Evolutionary conservation across 1,140 invertebrate genomes (phyloP), one percentile per base, ranked within the genome.

Genomic region (Magallana gigas): DNA sequence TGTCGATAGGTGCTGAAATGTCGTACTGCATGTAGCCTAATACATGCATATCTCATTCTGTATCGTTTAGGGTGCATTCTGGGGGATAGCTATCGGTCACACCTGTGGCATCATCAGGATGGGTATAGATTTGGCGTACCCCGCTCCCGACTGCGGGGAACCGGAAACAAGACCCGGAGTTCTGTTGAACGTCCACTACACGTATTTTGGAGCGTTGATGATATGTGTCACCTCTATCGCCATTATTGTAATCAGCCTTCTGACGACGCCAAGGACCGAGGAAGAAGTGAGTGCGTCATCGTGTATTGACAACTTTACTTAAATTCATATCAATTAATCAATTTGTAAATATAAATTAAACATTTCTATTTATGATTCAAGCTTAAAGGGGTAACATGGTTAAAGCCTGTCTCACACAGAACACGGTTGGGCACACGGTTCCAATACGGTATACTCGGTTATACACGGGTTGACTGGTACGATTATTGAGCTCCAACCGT

Each of bases 1-100:
- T 48, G 36, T 0, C 36, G 1, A 48, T 48, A 48, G 36, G 36
- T 5, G 36, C 36, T 48, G 36, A 5, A 48, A 48, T 48, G 0
- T 1, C 23, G 0, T 0, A 48, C 36, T 48, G 0, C 36, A 48
- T 48, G 36, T 48, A 48, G 1, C 36, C 2, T 48, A 48, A 5
- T 48, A 5, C 36, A 48, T 48, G 5, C 36, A 48, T 48, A 48
- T 48, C 36, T 48, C 36, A 18, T 64, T 14, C 18, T 64, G 62
- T 64, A 23, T 83, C 2, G 57, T 57, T 83, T 89, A 96, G 95
- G 96, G 95, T 48, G 96, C 96, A 14, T 96, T 96, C 91, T 96
- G 94, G 94, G 95, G 96, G 23, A 93, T 96, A n/a, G 92, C 96
- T 84, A 90, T 93, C 58, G 96, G 96, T 0, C 94, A 96, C 62